Evolutionary conservation across 2,113 vertebrate species (phyloP), one percentile per base, ranked within the genome.

Genomic region (Callorhinus ursinus): DNA sequence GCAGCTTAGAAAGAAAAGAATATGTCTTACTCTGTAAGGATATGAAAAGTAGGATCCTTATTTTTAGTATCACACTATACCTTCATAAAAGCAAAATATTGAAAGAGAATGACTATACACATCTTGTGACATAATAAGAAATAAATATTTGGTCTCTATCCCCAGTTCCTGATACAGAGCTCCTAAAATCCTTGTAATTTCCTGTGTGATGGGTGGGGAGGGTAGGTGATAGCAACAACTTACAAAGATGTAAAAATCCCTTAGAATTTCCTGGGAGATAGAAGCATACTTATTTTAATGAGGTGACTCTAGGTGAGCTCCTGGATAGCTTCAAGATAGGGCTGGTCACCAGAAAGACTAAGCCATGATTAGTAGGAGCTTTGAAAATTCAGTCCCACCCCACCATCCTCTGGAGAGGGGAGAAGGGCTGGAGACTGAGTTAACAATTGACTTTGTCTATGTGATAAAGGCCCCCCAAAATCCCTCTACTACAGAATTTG

Each of bases 71-170:
- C 49, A 72, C 36, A 74, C 59, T 19, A 42, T 84, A 12, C 36
- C 24, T 84, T 79, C 72, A 49, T 53, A n/a, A 93, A 89, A 90
- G 72, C 53, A 95, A 97, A 90, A 61, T 24, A 55, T 46, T 69
- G 87, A 83, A 72, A 24, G 42, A 71, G 15, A 92, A 21, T 16
- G 19, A 61, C 21, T 39, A 36, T 46, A 57, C 14, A 77, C 18
- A 39, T 67, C n/a, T 87, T 33, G 14, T 39, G 71, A 42, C 33
- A 31, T 61, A 5, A 51, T 28, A 10, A 85, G 33, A 57, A 59
- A 18, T 63, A 24, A 3, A 10, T 49, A 24, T 83, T 61, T 65
- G 7, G 19, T 42, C 19, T 81, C 18, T 39, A 7, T 81, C 31
- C 7, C 51, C 2, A 2, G 39, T 72, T 71, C 65, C 76, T 85